phyloP scores from a whole-genome alignment of 2,113 vertebrate species.

The Ictalurus punctatus region DNA sequence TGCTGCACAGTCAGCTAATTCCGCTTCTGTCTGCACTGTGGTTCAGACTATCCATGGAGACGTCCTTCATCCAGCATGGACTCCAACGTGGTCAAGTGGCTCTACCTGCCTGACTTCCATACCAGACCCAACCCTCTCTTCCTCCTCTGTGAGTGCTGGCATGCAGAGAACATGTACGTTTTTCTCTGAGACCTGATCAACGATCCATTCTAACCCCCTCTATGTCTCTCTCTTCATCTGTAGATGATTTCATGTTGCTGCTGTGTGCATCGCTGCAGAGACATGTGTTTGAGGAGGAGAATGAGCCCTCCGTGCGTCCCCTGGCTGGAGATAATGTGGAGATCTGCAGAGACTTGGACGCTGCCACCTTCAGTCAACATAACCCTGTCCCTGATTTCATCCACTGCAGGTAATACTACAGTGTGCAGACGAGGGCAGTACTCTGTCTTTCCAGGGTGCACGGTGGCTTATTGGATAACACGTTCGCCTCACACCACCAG shows the following conservation, averaged over 20 bases:
- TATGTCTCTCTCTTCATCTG: conserved; percentile 1
- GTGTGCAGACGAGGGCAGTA: background rate
- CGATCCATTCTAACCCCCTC: background rate
- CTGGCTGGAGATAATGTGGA: conserved; percentile 97
- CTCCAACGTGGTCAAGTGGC: conserved; percentile 95
- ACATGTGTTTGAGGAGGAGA: conserved; percentile 95
- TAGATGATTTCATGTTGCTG: conserved; percentile 96
- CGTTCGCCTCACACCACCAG: too few species aligned
- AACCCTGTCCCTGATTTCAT: conserved; percentile 98
- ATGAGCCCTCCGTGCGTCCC: conserved; percentile 86
- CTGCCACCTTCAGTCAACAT: conserved; percentile 92
- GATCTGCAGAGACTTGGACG: conserved; percentile 95
- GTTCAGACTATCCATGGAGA: conserved; percentile 95
- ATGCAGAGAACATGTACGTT: background rate
- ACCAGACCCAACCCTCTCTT: conserved; percentile 85
- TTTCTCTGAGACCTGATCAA: background rate
- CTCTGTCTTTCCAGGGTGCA: too few species aligned
- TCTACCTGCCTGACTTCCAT: conserved; percentile 93
- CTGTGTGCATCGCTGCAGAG: conserved; percentile 93
- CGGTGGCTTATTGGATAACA: too few species aligned
- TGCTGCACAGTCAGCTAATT: background rate
- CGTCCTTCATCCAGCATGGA: conserved; percentile 80
- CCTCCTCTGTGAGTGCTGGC: conserved; percentile 85
- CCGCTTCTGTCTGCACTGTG: background rate
- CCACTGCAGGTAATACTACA: conserved; percentile 84